phyloP scores from a whole-genome alignment of 2,888 invertebrate species.

The Epinotia ramella region DNA sequence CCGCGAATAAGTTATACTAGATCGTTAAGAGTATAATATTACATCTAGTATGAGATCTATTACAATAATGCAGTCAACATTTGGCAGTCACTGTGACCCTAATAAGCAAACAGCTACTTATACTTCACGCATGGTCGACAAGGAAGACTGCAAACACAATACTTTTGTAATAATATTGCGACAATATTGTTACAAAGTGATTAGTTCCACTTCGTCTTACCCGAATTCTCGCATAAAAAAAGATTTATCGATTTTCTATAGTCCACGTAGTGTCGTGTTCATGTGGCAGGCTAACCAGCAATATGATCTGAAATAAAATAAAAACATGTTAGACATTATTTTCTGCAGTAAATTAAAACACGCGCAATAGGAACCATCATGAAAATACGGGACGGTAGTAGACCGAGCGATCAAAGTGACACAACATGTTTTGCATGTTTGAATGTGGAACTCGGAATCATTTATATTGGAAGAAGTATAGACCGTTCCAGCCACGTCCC shows the following conservation, averaged over 20 bases:
- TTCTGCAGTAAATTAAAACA: background rate
- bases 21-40: conserved; percentile 32
- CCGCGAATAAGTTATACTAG: conserved; percentile 17
- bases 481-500: too few relatives aligned
- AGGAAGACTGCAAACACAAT: conserved; percentile 33
- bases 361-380: too few relatives aligned
- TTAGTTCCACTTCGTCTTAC: conserved; percentile 48
- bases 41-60: conserved; percentile 43
- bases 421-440: background rate
- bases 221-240: background rate
- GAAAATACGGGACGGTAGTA: too few relatives aligned
- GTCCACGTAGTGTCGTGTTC: background rate
- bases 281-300: background rate
- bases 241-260: background rate
- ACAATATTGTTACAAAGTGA: conserved; percentile 36
- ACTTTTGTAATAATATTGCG: conserved; percentile 33
- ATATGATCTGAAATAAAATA: background rate
- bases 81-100: conserved; percentile 32
- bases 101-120: background rate
- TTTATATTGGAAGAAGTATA: too few relatives aligned
- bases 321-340: background rate
- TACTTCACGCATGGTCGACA: conserved; percentile 3
- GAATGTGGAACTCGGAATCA: background rate
- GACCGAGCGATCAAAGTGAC: background rate
- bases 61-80: conserved; percentile 37